These are phyloP conservation scores for Thereva unica DNA, from an alignment of 2,888 invertebrate species.

Conservation along the genomic window DNA sequence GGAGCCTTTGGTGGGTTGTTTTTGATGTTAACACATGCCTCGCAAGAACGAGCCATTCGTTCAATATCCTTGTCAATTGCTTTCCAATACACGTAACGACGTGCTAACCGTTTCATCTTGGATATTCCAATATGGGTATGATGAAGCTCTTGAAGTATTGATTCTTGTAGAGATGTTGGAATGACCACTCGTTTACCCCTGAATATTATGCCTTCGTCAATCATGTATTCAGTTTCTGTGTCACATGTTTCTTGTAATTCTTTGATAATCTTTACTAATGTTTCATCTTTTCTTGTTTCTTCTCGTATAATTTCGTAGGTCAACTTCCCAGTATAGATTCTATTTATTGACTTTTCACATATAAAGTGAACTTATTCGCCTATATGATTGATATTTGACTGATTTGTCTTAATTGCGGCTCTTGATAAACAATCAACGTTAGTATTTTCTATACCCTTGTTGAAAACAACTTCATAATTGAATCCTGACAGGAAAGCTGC, in stretches of 20 bases:
- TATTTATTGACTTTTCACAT: conserved; percentile 24
- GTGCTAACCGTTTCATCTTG: conserved; percentile 48
- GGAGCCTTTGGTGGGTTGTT: too few relatives aligned
- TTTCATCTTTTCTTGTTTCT: conserved; percentile 35
- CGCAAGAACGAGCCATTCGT: conserved; percentile 42
- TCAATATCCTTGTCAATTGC: conserved; percentile 48
- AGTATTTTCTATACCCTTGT: too few relatives aligned
- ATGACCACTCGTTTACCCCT: conserved; percentile 43
- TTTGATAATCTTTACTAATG: conserved; percentile 37
- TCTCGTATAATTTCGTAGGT: conserved; percentile 27
- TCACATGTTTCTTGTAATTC: conserved; percentile 29
- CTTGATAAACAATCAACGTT: too few relatives aligned
- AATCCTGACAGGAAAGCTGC: too few relatives aligned
- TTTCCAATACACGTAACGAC: conserved; percentile 48
- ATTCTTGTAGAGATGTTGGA: conserved; percentile 38
- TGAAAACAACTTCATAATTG: too few relatives aligned
- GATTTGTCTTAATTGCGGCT: background rate
- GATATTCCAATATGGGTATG: conserved; percentile 46
- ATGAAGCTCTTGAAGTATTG: conserved; percentile 45
- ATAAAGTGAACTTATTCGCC: conserved; percentile 29
- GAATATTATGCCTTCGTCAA: conserved; percentile 40
- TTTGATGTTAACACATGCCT: too few relatives aligned
- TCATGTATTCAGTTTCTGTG: conserved; percentile 36
- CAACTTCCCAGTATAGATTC: conserved; percentile 35
- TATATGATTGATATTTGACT: background rate